Evolutionary conservation across 2,888 invertebrate genomes (phyloP), one percentile per base, ranked within the genome.

Genomic region (Baccha elongata): DNA sequence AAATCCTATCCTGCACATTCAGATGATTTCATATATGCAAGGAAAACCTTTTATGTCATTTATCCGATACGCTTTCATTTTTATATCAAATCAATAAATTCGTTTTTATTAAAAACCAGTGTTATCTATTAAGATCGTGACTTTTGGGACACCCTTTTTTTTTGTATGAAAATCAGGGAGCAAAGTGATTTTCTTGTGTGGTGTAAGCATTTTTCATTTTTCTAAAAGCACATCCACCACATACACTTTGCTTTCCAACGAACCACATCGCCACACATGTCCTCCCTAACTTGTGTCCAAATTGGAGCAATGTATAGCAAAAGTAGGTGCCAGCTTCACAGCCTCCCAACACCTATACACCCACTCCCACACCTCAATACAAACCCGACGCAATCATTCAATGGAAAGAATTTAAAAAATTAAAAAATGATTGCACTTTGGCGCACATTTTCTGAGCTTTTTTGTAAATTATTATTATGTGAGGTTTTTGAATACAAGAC

Each of bases 361-460:
- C 32, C 7, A 29, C 19, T n/a, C 48, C 1, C 37, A 50, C n/a
- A 11, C 29, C 46, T 19, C 26, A 13, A n/a, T 19, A 17, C 52
- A 37, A 23, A n/a, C 15, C 19, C 48, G 50, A 29, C 40, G 64
- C 68, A 50, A 68, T 73, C 74, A 58, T 80, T 80, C 74, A 80
- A 73, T 64, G 64, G 55, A 64, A 74, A 29, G 64, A 58, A 74
- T 74, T 80, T 55, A 74, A n/a, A n/a, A n/a, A n/a, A n/a, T n/a
- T n/a, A 76, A 76, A 65, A 75, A 52, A 67, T 48, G 62, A 79
- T 62, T 78, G 78, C 78, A 65, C 71, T 71, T n/a, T 73, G 79
- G 76, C 68, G 48, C 17, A 44, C 7, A 55, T 65, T 65, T 13
- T 37, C 15, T 23, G 55, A 48, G 15, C 32, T 42, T 48, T 58